phyloP scores from a whole-genome alignment of 2,113 vertebrate genomes.

The Oryzias curvinotus region DNA sequence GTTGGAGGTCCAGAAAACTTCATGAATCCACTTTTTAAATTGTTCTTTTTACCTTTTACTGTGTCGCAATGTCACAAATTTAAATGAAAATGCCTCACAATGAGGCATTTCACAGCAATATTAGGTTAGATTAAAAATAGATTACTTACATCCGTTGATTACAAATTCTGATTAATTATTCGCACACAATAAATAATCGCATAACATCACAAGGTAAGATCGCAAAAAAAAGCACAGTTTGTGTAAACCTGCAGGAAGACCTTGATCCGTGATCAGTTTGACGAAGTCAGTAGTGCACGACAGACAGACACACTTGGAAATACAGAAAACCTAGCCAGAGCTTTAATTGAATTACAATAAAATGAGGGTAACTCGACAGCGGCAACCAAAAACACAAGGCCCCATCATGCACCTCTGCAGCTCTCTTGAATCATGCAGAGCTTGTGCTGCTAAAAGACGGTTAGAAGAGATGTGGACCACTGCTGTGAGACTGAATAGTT shows the following conservation, averaged over 20 bases:
- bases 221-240: no score
- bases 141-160: no score
- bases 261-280: constrained; percentile 58
- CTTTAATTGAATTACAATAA: constrained; percentile 3
- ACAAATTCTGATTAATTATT: no score
- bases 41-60: no score
- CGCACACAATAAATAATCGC: no score
- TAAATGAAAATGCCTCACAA: no score
- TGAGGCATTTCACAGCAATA: no score
- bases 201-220: no score
- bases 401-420: constrained; percentile 14
- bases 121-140: no score
- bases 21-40: no score
- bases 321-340: constrained; percentile 11
- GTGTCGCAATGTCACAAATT: no score
- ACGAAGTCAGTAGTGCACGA: constrained; percentile 63
- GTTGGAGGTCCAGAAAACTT: no score
- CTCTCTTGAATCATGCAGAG: constrained; percentile 24
- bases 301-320: constrained; percentile 15
- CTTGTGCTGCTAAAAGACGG: constrained; percentile 37
- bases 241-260: constrained; percentile 32
- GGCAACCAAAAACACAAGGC: constrained; percentile 21
- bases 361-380: constrained; percentile 54
- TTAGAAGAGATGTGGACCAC: constrained; percentile 38
- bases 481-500: constrained; percentile 63